phyloP scores from a whole-genome alignment of 2,113 vertebrate genomes.

The Coturnix japonica region DNA sequence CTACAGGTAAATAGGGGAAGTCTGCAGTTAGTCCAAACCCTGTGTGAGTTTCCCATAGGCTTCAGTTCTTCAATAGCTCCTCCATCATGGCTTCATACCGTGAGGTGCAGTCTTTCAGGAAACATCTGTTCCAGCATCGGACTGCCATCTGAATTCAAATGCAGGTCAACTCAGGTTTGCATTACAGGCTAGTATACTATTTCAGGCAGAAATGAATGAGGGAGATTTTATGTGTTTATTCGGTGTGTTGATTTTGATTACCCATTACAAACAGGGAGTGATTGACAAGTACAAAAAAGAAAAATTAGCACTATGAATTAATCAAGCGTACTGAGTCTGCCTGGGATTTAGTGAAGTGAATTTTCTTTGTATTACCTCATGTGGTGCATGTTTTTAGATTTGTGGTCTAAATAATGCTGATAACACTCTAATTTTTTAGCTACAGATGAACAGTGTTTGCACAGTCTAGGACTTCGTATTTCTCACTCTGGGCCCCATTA shows the following conservation, averaged over 20 bases:
- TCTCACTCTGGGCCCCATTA: not conserved
- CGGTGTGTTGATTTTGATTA: not conserved
- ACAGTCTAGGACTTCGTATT: not conserved
- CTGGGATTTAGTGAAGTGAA: too few relatives aligned
- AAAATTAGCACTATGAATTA: not conserved
- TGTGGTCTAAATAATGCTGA: too few relatives aligned
- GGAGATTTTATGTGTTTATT: not conserved
- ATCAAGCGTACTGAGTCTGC: not conserved
- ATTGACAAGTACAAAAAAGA: not conserved
- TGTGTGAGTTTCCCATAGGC: too few relatives aligned
- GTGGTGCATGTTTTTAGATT: too few relatives aligned
- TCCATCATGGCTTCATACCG: too few relatives aligned
- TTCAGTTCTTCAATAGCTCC: too few relatives aligned
- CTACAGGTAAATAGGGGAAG: too few relatives aligned
- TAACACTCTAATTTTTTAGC: not conserved
- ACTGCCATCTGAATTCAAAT: too few relatives aligned
- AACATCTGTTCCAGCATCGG: too few relatives aligned
- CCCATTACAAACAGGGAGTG: not conserved
- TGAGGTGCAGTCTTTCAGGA: too few relatives aligned
- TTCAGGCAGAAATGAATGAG: not conserved
- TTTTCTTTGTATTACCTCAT: too few relatives aligned
- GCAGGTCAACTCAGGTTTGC: not conserved
- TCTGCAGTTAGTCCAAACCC: too few relatives aligned
- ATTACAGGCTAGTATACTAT: not conserved
- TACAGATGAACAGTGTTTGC: not conserved